Conservation (phyloP, 2,113 vertebrate species). For the Tachuris rubrigastra region DNA sequence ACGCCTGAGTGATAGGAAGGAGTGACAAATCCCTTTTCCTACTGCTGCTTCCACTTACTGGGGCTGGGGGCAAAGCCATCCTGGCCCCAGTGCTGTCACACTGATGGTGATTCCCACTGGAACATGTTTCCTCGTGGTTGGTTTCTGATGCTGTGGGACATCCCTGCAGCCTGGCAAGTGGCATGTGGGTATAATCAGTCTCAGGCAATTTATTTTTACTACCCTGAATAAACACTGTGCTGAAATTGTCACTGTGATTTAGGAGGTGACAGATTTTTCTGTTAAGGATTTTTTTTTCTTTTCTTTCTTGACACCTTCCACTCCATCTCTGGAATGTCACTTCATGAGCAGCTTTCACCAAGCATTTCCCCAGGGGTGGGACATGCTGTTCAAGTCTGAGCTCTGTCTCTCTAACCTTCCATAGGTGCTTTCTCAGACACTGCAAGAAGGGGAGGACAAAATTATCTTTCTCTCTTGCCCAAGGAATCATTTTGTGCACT, state of each 20-base stretch:
- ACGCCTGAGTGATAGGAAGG: not conserved
- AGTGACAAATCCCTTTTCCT: not conserved
- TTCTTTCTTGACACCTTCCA: not conserved
- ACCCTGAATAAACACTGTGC: not conserved
- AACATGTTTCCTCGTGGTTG: not conserved
- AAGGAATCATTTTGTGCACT: not conserved
- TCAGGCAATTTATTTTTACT: constrained; percentile 50
- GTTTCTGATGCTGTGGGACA: not conserved
- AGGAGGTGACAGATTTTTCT: not conserved
- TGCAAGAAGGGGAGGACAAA: not conserved
- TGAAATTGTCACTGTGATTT: constrained; percentile 4
- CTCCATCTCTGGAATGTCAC: not conserved
- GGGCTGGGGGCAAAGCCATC: not conserved
- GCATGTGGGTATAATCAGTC: constrained; percentile 28
- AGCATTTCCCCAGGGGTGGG: not conserved
- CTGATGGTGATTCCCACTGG: not conserved
- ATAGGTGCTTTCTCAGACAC: not conserved
- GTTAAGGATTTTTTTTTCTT: not conserved
- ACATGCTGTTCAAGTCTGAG: not conserved
- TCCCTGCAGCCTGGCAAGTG: not conserved
- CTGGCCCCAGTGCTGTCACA: accelerated
- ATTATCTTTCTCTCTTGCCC: not conserved
- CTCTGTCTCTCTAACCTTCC: not conserved
- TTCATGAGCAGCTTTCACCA: not conserved
- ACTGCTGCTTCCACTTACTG: not conserved